Evolutionary conservation across 2,113 vertebrate species (phyloP).

Genomic region (Hymenochirus boettgeri): DNA sequence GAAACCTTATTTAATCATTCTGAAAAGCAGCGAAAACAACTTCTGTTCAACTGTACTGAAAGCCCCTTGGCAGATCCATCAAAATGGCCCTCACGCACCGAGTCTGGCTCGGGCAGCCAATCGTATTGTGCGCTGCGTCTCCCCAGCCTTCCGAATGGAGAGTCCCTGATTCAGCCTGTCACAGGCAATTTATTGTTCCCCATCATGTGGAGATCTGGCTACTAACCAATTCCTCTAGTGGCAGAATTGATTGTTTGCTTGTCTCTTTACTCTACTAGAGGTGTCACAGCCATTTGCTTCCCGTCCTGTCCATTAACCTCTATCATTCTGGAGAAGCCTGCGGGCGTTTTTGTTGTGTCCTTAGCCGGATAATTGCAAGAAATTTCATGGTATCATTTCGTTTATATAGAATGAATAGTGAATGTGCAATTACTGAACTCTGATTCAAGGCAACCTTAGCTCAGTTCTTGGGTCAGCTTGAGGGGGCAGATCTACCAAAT

Average conservation of each 20-base stretch:
- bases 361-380: too few relatives aligned
- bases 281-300: constrained; percentile 36
- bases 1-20: constrained; percentile 22
- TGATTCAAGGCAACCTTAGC: too few relatives aligned
- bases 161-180: constrained; percentile 18
- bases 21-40: background rate
- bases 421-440: too few relatives aligned
- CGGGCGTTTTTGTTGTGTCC: background rate
- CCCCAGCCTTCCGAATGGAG: constrained; percentile 18
- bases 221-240: constrained; percentile 27
- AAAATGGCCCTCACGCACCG: constrained; percentile 10
- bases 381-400: too few relatives aligned
- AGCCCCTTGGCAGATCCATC: constrained; percentile 23
- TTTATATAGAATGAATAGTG: too few relatives aligned
- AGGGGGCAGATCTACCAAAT: too few relatives aligned
- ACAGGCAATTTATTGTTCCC: constrained; percentile 27
- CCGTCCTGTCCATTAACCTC: constrained; percentile 35
- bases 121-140: constrained; percentile 13
- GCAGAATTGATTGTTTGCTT: constrained; percentile 35
- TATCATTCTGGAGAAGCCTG: constrained; percentile 2
- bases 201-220: constrained; percentile 7
- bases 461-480: too few relatives aligned
- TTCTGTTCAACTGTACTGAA: constrained; percentile 10
- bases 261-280: constrained; percentile 26
- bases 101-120: constrained; percentile 4